Percentiles rank a stretch among this genome's conserved stretches.
Evolutionary conservation across 2,797 vertebrate species (phyloP).

Genomic region (Malurus leucopterus): DNA sequence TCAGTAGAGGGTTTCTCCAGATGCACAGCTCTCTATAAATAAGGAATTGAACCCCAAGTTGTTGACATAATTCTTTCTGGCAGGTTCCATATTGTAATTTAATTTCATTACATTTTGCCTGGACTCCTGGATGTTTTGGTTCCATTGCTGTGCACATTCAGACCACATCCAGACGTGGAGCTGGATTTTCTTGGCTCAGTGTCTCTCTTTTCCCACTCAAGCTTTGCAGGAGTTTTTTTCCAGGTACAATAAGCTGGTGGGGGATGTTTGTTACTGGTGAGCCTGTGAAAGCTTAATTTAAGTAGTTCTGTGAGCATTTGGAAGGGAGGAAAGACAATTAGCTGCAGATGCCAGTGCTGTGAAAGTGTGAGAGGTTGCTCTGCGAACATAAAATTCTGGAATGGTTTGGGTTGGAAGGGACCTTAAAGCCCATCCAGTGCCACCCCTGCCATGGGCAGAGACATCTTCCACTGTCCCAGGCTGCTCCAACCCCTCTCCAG

Average conservation of each 20-base stretch:
- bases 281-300: neutral
- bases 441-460: neutral
- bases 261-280: neutral
- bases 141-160: neutral
- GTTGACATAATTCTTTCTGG: neutral
- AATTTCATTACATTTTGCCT: neutral
- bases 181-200: neutral
- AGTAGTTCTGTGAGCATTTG: neutral
- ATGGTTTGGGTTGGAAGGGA: neutral
- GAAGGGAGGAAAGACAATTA: neutral
- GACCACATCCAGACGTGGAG: neutral
- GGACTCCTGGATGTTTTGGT: neutral
- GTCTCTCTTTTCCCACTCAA: neutral
- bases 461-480: neutral
- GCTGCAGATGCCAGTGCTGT: neutral
- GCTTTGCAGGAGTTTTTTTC: neutral
- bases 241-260: neutral
- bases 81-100: neutral
- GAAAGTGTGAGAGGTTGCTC: neutral
- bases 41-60: neutral
- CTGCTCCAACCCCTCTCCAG: fast-evolving
- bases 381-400: neutral
- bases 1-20: neutral
- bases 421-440: neutral
- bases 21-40: neutral